These are phyloP conservation scores for Etheostoma spectabile DNA, from an alignment of 2,113 vertebrate genomes.

Conservation along the genomic window DNA sequence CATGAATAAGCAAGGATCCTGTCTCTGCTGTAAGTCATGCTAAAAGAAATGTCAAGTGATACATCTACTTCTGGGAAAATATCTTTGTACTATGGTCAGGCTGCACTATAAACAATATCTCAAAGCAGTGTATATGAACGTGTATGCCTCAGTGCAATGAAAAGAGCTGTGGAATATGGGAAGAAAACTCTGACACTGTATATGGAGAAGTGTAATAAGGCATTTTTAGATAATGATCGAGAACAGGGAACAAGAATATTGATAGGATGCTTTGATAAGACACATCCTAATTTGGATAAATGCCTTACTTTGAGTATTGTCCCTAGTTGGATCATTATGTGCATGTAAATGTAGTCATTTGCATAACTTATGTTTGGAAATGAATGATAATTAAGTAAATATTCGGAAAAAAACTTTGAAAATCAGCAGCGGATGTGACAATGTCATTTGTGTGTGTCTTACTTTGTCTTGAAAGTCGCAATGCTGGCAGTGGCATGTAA, in stretches of 20 bases:
- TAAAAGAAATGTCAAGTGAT: not conserved
- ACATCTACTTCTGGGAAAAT: not conserved
- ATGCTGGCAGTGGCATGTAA: conserved; percentile 70
- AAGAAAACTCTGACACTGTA: not conserved
- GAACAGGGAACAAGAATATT: not conserved
- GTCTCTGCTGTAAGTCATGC: not conserved
- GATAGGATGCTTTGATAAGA: not conserved
- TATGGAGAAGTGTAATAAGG: not conserved
- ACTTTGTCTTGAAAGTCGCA: conserved; percentile 68
- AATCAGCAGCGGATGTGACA: not conserved
- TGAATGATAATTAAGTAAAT: not conserved
- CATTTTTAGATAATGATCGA: not conserved
- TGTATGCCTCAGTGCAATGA: not conserved
- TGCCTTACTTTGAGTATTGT: not conserved
- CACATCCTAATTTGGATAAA: conserved; percentile 4
- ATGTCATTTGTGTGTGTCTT: conserved; percentile 15
- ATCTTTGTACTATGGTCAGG: not conserved
- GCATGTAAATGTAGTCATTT: not conserved
- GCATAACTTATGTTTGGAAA: not conserved
- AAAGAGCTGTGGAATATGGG: not conserved
- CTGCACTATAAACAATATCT: not conserved
- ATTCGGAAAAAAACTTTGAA: not conserved
- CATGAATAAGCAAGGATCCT: not conserved
- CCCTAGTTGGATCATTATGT: not conserved
- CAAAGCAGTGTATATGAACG: not conserved